These are phyloP conservation scores for Apis cerana DNA, from an alignment of 1,140 invertebrate genomes.

Conservation along the genomic window DNA sequence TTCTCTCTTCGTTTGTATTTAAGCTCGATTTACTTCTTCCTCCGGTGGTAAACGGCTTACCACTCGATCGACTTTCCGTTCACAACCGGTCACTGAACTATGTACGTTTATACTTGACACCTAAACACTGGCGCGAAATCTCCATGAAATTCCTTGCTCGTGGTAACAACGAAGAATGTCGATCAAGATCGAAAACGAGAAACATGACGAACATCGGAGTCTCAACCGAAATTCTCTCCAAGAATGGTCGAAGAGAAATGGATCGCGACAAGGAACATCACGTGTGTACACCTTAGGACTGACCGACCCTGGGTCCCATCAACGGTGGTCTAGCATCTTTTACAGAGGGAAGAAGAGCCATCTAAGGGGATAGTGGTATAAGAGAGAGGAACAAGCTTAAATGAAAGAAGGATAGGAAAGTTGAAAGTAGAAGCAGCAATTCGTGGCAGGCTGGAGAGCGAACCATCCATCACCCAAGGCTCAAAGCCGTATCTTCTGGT, in stretches of 20 bases:
- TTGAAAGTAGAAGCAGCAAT: slow-evolving; percentile 64
- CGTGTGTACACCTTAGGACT: slow-evolving; percentile 28
- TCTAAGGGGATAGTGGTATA: slow-evolving; percentile 26
- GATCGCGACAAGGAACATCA: slow-evolving; percentile 44
- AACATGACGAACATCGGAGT: not conserved
- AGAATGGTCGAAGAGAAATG: not conserved
- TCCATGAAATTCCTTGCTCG: no score
- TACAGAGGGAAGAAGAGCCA: slow-evolving; percentile 47
- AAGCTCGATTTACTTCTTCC: slow-evolving; percentile 4
- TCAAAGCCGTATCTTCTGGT: slow-evolving; percentile 78
- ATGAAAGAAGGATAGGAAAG: slow-evolving; percentile 29
- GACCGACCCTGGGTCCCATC: slow-evolving; percentile 56
- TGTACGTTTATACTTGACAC: not conserved
- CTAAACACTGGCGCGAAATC: not conserved
- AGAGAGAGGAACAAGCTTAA: slow-evolving; percentile 17
- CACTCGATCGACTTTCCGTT: not conserved
- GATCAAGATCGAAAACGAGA: not conserved
- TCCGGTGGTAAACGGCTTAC: not conserved
- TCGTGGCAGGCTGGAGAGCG: slow-evolving; percentile 69
- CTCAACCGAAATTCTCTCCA: not conserved
- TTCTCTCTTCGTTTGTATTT: not conserved
- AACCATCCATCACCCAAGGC: slow-evolving; percentile 79
- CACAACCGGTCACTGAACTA: slow-evolving; percentile 3
- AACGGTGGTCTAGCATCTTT: slow-evolving; percentile 55
- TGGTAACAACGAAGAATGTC: not conserved